Conservation (phyloP, 2,797 vertebrate genomes). For the Sebastolobus altivelis region DNA sequence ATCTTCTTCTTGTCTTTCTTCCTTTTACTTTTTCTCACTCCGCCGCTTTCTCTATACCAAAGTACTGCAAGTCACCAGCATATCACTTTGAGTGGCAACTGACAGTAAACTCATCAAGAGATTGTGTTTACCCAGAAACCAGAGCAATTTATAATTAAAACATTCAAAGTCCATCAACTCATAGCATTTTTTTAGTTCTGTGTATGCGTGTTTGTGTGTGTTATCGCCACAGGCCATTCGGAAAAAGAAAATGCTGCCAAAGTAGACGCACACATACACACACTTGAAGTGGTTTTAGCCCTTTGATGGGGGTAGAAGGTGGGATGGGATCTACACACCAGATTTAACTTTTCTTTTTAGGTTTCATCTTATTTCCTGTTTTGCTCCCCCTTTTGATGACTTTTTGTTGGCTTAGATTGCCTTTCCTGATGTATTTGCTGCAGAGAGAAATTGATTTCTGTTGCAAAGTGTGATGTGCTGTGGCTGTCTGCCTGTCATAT, state of each 20-base stretch:
- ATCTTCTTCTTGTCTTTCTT: constrained; percentile 35
- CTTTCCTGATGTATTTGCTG: constrained; percentile 57
- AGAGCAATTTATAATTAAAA: not conserved
- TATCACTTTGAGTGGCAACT: constrained; percentile 20
- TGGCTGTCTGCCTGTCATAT: constrained; percentile 33
- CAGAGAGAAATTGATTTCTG: constrained; percentile 73
- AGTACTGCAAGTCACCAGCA: constrained; percentile 10
- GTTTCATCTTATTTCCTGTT: constrained; percentile 62
- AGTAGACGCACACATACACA: not conserved
- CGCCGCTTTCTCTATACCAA: not conserved
- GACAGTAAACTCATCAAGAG: constrained; percentile 17
- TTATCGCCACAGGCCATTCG: not conserved
- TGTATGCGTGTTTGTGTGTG: not conserved
- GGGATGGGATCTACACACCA: constrained; percentile 58
- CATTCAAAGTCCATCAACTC: not conserved
- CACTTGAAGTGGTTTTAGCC: constrained; percentile 15
- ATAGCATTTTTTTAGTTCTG: not conserved
- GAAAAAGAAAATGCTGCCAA: constrained; percentile 3
- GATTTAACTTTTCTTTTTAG: constrained; percentile 66
- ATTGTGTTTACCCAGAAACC: constrained; percentile 20
- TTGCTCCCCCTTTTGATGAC: constrained; percentile 54
- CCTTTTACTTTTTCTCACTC: not conserved
- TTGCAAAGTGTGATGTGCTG: constrained; percentile 38
- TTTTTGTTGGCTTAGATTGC: constrained; percentile 57
- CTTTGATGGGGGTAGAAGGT: constrained; percentile 39